Evolutionary conservation across 64 coral and sea anemone species (phyloP).

Genomic region (Porites australiensis): DNA sequence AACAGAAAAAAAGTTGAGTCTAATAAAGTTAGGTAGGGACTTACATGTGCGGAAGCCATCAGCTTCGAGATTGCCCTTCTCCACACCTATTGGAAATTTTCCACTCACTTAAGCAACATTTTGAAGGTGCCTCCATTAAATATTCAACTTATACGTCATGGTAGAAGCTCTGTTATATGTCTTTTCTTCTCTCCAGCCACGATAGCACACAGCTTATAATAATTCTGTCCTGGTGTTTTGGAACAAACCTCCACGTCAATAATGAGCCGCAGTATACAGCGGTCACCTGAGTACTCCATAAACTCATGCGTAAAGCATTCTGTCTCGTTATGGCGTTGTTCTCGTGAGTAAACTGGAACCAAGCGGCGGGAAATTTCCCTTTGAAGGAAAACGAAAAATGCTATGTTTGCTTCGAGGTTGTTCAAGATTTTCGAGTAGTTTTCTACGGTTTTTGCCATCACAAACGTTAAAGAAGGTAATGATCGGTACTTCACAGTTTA

Average conservation of each 20-base stretch:
- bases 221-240: not conserved
- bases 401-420: not conserved
- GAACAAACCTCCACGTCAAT: slow-evolving; percentile 46
- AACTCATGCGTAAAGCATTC: not conserved
- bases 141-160: not conserved
- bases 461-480: not conserved
- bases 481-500: slow-evolving; percentile 12
- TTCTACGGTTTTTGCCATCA: not conserved
- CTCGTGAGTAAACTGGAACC: slow-evolving; percentile 6
- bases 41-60: slow-evolving; percentile 23
- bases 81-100: not conserved
- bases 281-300: not conserved
- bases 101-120: not conserved
- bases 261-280: slow-evolving; percentile 18
- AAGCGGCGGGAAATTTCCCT: slow-evolving; percentile 11
- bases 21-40: not conserved
- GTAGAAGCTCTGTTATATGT: not conserved
- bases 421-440: not conserved
- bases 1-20: not conserved
- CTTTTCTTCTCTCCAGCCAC: not conserved
- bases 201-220: not conserved
- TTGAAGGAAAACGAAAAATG: not conserved
- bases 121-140: not conserved
- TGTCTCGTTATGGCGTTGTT: slow-evolving; percentile 2
- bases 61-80: not conserved